Evolutionary conservation across 92 coral and sea anemone species (phyloP).

Genomic region (Parazoanthus swiftii): DNA sequence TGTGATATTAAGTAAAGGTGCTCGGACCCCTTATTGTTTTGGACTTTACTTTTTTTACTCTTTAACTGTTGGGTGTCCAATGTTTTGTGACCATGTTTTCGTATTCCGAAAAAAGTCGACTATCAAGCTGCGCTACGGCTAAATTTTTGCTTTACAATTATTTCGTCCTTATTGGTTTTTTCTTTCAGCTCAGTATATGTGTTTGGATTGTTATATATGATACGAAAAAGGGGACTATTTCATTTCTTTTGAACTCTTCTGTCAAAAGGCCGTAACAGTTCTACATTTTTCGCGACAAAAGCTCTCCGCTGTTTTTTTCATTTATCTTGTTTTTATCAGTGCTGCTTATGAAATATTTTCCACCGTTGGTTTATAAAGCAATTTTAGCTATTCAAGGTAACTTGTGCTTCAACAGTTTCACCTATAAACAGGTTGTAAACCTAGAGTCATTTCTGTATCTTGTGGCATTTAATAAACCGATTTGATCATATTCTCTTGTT

Average conservation of each 20-base stretch:
- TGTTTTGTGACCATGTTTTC: background rate
- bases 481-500: background rate
- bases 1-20: constrained; percentile 78
- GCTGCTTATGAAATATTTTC: background rate
- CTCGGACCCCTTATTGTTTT: background rate
- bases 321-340: no score
- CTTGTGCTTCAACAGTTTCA: background rate
- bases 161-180: background rate
- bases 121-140: background rate
- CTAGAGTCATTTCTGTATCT: background rate
- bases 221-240: background rate
- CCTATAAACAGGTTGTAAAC: background rate
- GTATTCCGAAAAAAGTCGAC: background rate
- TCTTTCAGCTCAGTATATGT: background rate
- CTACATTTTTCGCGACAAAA: background rate
- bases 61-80: background rate
- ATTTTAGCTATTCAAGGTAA: background rate
- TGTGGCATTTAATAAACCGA: background rate
- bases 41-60: background rate
- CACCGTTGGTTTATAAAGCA: background rate
- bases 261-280: background rate
- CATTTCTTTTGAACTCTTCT: background rate
- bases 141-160: background rate
- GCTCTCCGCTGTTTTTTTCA: no score
- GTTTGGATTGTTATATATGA: background rate